A percentile compares a stretch with the other conserved stretches of the same genome.
These are phyloP conservation scores for Nasonia longicornis DNA, from an alignment of 1,140 invertebrate genomes.

Conservation along the genomic window DNA sequence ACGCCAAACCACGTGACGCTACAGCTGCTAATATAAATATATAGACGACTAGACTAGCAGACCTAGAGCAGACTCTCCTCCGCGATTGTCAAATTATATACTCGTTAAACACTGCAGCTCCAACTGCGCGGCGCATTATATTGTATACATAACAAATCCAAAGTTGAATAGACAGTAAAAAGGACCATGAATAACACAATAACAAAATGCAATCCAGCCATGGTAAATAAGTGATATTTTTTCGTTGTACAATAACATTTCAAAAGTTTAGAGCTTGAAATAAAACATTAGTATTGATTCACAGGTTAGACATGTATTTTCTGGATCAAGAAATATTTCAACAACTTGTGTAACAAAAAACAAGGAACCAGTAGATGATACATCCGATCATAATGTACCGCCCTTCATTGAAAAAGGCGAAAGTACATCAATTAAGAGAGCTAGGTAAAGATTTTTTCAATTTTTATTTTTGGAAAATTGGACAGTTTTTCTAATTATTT, in stretches of 20 bases:
- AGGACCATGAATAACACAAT: not conserved
- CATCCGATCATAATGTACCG: slow-evolving; percentile 57
- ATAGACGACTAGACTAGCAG: no score
- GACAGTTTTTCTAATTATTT: slow-evolving; percentile 51
- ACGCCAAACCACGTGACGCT: no score
- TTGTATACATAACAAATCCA: no score
- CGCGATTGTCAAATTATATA: no score
- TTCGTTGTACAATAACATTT: not conserved
- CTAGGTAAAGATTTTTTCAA: slow-evolving; percentile 59
- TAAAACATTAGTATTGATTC: not conserved
- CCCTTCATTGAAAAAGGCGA: slow-evolving; percentile 67
- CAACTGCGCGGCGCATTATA: no score
- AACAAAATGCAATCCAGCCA: not conserved
- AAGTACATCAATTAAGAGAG: slow-evolving; percentile 65
- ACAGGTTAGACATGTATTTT: slow-evolving; percentile 34
- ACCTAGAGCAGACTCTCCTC: no score
- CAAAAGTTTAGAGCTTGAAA: not conserved
- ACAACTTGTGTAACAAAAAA: slow-evolving; percentile 44
- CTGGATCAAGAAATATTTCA: slow-evolving; percentile 46
- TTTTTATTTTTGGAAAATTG: slow-evolving; percentile 10
- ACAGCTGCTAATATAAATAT: no score
- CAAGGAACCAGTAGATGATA: slow-evolving; percentile 43
- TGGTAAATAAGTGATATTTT: not conserved
- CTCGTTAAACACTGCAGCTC: no score
- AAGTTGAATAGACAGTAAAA: not conserved